Conservation (phyloP, 1,140 invertebrate genomes). For the Cotesia vestalis region DNA sequence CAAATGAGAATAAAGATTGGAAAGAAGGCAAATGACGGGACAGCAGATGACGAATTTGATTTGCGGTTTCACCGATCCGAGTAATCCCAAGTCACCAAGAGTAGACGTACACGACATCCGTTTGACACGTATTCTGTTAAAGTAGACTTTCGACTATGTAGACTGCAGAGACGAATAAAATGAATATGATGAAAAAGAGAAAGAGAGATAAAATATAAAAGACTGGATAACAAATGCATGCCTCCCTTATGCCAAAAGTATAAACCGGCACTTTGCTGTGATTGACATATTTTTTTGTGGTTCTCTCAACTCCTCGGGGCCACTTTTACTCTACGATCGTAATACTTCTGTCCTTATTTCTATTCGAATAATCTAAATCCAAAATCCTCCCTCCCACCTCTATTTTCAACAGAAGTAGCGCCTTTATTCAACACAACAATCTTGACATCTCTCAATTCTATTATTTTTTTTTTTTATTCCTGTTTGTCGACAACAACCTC, state of each 20-base stretch:
- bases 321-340: neutral
- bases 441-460: neutral
- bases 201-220: neutral
- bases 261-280: constrained; percentile 11
- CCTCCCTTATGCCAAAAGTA: constrained; percentile 7
- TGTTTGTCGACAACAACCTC: too few relatives aligned
- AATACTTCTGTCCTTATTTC: neutral
- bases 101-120: constrained; percentile 10
- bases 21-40: constrained; percentile 2
- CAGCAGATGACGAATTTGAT: constrained; percentile 13
- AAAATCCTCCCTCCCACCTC: neutral
- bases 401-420: neutral
- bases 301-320: constrained; percentile 12
- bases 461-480: neutral
- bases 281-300: constrained; percentile 20
- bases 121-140: constrained; percentile 21
- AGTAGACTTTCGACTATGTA: neutral
- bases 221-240: constrained; percentile 9
- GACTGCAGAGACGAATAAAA: neutral
- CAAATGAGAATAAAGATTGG: neutral
- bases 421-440: neutral
- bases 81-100: constrained; percentile 15
- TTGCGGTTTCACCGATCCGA: constrained; percentile 16
- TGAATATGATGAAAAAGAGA: too few relatives aligned
- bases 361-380: neutral